Base-by-base conservation (phyloP, 30 jellyfish, hydroid and myxozoan genomes). In the Turritopsis rubra region DNA sequence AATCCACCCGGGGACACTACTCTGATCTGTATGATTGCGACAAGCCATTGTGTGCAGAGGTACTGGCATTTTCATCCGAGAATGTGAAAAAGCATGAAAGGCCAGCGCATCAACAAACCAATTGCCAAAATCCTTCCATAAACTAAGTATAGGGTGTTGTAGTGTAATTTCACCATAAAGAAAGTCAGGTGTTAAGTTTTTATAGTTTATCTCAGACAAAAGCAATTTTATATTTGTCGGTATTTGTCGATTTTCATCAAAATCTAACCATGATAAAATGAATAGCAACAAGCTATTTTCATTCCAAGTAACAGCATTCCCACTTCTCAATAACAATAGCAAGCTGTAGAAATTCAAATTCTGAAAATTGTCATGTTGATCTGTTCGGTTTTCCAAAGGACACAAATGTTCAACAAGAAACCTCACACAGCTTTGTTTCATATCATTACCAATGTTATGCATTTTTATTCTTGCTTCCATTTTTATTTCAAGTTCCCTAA, bases 171-270 rank as follows among this genome's bases (percentile, higher is more conserved):
- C 77, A 27, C 30, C 77, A 68, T n/a, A 68, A 8, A 68, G 19
- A 19, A 68, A 68, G 31, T 23, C 77, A 7, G 77, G 77, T 9
- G 77, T 68, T 68, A 68, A 7, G 29, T 3, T 3, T 26, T 66
- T 66, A 66, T 66, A 27, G 19, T 68, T 68, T 7, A 68, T 68
- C 77, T 68, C 77, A n/a, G 28, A n/a, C 21, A 68, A 68, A n/a
- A 68, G 30, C 30, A 27, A n/a, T 9, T 68, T 27, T 27, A 68
- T 27, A 0, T n/a, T 68, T 9, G 9, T 16, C 21, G 28, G 31
- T 68, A n/a, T 68, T 68, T 68, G 77, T 68, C 77, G 77, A n/a
- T 23, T 27, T 68, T 68, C 77, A 27, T 68, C 77, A 27, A n/a
- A 68, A 27, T 68, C 77, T 27, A 68, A 68, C 77, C 77, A 68